Percentiles rank a stretch among this genome's conserved stretches.
Conservation (phyloP, 2,797 vertebrate genomes). For the Enteromius paludinosus region DNA sequence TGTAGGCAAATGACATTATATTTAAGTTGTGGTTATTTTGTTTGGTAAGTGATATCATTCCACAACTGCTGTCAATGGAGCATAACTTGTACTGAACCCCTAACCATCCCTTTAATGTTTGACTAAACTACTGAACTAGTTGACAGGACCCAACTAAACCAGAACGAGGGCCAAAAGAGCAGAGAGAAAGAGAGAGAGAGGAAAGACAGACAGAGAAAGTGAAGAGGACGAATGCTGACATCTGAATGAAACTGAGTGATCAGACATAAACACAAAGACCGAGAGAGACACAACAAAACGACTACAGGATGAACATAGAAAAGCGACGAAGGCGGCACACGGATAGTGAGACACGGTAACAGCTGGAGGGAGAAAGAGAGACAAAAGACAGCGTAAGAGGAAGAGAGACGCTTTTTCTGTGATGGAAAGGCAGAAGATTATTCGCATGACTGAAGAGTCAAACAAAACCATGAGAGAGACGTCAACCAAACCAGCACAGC, state of each 20-base stretch:
- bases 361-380: conserved; percentile 39
- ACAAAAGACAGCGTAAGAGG: conserved; percentile 29
- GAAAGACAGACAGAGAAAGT: conserved; percentile 49
- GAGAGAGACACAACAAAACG: conserved; percentile 40
- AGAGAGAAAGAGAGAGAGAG: conserved; percentile 55
- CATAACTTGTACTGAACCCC: not conserved
- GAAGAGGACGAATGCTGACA: conserved; percentile 71
- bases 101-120: conserved; percentile 6
- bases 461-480: conserved; percentile 76
- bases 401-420: conserved; percentile 37
- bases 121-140: conserved; percentile 44
- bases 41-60: not conserved
- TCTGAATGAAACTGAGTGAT: conserved; percentile 65
- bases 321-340: conserved; percentile 55
- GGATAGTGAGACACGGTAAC: conserved; percentile 56
- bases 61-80: not conserved
- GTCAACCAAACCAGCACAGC: conserved; percentile 73
- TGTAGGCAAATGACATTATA: not conserved
- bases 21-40: not conserved
- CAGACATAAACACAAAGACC: conserved; percentile 66
- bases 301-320: conserved; percentile 62
- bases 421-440: conserved; percentile 55
- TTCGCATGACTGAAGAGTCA: conserved; percentile 65
- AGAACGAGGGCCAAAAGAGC: conserved; percentile 41
- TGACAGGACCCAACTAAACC: conserved; percentile 41